Percentiles rank a stretch among this genome's conserved stretches.
Evolutionary conservation across 2,797 vertebrate genomes (phyloP).

Genomic region (Notolepis coatsorum): DNA sequence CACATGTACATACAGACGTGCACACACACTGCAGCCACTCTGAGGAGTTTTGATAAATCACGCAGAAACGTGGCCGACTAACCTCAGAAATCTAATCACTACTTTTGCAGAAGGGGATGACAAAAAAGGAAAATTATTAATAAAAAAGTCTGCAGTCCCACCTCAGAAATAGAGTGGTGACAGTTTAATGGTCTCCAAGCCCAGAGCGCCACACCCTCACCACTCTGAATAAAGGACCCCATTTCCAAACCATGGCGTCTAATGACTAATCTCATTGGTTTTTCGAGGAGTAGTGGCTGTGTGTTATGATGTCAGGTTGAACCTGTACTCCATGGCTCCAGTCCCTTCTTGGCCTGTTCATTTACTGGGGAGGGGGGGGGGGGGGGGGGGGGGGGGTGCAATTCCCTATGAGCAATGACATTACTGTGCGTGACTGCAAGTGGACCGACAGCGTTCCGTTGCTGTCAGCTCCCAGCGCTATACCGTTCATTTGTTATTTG

Average conservation of each 20-base stretch:
- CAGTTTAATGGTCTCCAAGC: slow-evolving; percentile 75
- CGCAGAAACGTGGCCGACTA: slow-evolving; percentile 44
- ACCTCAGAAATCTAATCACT: slow-evolving; percentile 64
- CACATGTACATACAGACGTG: slow-evolving; percentile 9
- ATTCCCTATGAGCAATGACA: slow-evolving; percentile 62
- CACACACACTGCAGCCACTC: slow-evolving; percentile 50
- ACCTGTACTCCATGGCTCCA: slow-evolving; percentile 51
- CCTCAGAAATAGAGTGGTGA: slow-evolving; percentile 75
- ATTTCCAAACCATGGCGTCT: slow-evolving; percentile 44
- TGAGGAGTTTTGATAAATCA: slow-evolving; percentile 53
- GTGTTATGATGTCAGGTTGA: slow-evolving; percentile 69
- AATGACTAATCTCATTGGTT: slow-evolving; percentile 22
- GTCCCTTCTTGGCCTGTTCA: slow-evolving; percentile 55
- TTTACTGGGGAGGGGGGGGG: slow-evolving; percentile 48
- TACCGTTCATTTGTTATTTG: slow-evolving; percentile 51
- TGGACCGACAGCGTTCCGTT: slow-evolving; percentile 60
- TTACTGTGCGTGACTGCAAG: slow-evolving; percentile 64
- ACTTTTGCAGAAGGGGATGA: slow-evolving; percentile 46
- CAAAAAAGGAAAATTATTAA: too few species aligned
- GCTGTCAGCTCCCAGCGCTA: slow-evolving; percentile 42
- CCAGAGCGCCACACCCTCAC: slow-evolving; percentile 71
- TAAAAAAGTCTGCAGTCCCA: slow-evolving; percentile 52
- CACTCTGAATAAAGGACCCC: slow-evolving; percentile 68
- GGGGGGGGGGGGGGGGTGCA: slow-evolving; percentile 46
- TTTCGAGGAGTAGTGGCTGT: neutral